phyloP scores from a whole-genome alignment of 2,888 invertebrate species.

The Leptothorax acervorum region DNA sequence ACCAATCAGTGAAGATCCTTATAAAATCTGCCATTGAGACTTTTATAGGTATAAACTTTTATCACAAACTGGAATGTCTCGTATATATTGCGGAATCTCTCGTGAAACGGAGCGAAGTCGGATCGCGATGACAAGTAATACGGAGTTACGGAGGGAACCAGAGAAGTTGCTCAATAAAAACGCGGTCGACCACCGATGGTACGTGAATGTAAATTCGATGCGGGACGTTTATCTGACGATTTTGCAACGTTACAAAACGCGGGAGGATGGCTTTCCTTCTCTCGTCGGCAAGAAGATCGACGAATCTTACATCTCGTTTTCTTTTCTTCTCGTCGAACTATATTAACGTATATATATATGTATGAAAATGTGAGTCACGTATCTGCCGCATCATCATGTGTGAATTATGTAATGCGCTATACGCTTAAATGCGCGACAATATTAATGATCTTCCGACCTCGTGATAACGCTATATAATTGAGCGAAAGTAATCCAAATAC shows the following conservation, averaged over 20 bases:
- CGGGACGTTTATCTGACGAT: background rate
- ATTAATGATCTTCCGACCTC: background rate
- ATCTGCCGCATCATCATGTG: background rate
- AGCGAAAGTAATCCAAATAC: constrained; percentile 11
- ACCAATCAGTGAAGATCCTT: background rate
- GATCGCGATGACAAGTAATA: background rate
- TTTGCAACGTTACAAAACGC: constrained; percentile 21
- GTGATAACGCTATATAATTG: background rate
- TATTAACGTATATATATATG: background rate
- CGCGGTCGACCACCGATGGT: background rate
- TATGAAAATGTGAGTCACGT: background rate
- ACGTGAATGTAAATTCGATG: constrained; percentile 19
- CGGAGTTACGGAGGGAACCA: background rate
- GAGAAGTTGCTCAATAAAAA: constrained; percentile 29
- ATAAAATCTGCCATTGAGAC: background rate
- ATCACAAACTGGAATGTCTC: background rate
- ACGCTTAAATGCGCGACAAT: constrained; percentile 2
- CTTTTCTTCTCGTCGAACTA: background rate
- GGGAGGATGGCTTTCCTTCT: background rate
- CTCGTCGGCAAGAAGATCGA: background rate
- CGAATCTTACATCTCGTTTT: background rate
- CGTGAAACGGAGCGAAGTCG: background rate
- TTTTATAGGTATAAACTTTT: background rate
- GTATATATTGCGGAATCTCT: background rate
- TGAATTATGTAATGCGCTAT: constrained; percentile 16